Evolutionary conservation across 2,888 invertebrate species (phyloP).

Genomic region (Bhutanitis thaidina): DNA sequence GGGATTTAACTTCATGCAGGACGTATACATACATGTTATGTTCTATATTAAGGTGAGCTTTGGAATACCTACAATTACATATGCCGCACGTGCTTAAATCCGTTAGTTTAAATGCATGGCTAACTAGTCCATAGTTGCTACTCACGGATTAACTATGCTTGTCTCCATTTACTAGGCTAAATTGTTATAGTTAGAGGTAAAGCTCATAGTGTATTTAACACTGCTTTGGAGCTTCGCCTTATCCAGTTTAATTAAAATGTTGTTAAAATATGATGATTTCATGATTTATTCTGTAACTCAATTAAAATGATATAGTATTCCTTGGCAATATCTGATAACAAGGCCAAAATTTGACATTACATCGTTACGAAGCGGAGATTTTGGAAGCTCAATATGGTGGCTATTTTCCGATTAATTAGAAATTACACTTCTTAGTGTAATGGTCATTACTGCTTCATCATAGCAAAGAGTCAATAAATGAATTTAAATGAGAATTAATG

Average conservation of each 20-base stretch:
- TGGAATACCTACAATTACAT: not conserved
- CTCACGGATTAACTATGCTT: conserved; percentile 5
- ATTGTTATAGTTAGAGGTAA: not conserved
- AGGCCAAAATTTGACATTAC: too few relatives aligned
- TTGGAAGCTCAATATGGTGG: too few relatives aligned
- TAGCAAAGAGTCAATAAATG: too few relatives aligned
- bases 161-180: conserved; percentile 3
- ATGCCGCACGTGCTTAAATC: conserved; percentile 1
- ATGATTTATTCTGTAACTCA: too few relatives aligned
- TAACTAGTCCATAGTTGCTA: conserved; percentile 10
- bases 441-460: too few relatives aligned
- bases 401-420: too few relatives aligned
- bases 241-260: not conserved
- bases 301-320: too few relatives aligned
- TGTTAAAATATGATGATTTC: too few relatives aligned
- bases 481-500: too few relatives aligned
- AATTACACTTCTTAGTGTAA: too few relatives aligned
- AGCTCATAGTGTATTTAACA: not conserved
- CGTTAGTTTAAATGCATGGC: conserved; percentile 14
- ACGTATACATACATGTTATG: not conserved
- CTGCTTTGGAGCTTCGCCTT: not conserved
- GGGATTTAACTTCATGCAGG: not conserved
- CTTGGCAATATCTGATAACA: too few relatives aligned
- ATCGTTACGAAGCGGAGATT: too few relatives aligned
- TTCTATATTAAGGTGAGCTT: not conserved